These are phyloP conservation scores for Petaurus breviceps DNA, from an alignment of 2,113 vertebrate species.

Conservation along the genomic window DNA sequence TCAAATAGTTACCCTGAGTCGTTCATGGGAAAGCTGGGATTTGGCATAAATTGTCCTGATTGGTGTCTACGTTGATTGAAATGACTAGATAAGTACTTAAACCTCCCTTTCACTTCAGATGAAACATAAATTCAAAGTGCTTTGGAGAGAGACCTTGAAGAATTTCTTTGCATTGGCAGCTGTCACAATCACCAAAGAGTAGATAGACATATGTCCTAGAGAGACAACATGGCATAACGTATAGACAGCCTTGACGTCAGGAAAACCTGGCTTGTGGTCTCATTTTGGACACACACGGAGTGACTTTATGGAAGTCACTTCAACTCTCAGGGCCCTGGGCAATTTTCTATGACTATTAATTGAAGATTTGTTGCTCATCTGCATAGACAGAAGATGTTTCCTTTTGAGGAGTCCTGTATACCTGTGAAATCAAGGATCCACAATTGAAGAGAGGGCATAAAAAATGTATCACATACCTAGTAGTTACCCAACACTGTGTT, in stretches of 20 bases:
- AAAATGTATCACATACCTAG: neutral
- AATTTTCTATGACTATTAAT: neutral
- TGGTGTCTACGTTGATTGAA: neutral
- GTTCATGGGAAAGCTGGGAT: neutral
- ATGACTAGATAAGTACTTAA: neutral
- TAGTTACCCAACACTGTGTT: neutral
- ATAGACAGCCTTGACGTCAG: neutral
- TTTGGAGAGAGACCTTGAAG: neutral
- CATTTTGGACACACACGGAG: neutral
- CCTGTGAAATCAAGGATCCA: neutral
- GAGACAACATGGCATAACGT: neutral
- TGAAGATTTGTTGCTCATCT: too few species aligned
- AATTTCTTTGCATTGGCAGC: neutral
- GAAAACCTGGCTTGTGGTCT: neutral
- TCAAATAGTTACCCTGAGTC: neutral
- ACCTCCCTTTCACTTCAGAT: neutral
- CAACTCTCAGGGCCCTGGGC: neutral
- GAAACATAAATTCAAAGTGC: neutral
- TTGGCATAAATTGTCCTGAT: neutral
- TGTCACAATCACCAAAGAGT: neutral
- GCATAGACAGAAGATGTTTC: neutral
- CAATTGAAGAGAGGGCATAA: neutral
- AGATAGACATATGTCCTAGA: neutral
- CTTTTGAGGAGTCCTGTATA: neutral
- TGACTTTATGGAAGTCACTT: neutral